Percentiles rank a stretch among this genome's conserved stretches.
Evolutionary conservation across 1,140 invertebrate genomes (phyloP).

Genomic region (Pogonognathellus flavescens): DNA sequence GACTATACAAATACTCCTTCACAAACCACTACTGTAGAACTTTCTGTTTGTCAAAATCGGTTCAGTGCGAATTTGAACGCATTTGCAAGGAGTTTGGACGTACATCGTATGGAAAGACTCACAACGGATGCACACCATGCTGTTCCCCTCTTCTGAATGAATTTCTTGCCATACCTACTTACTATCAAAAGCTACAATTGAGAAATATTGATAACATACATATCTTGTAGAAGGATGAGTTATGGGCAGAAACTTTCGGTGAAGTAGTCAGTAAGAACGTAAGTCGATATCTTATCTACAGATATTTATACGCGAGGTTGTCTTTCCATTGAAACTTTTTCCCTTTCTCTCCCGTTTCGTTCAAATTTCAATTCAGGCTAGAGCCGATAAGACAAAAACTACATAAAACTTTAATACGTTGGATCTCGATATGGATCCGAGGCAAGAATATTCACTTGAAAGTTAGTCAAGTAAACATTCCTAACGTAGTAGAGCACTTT

Average conservation of each 20-base stretch:
- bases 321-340: neutral
- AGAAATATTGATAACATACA: no score
- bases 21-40: neutral
- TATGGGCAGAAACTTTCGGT: neutral
- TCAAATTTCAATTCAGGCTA: neutral
- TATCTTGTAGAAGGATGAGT: slow-evolving; percentile 6
- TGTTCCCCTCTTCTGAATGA: no score
- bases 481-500: neutral
- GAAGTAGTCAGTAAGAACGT: neutral
- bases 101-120: no score
- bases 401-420: neutral
- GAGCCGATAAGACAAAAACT: slow-evolving; percentile 17
- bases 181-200: no score
- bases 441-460: neutral
- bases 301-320: no score
- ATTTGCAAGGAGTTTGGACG: no score
- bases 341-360: neutral
- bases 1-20: neutral
- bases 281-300: no score
- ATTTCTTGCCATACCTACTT: no score
- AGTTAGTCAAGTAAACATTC: slow-evolving; percentile 22
- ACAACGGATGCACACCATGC: no score
- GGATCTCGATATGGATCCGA: slow-evolving; percentile 3
- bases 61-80: no score
- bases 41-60: neutral